Evolutionary conservation across 2,888 invertebrate genomes (phyloP).

Genomic region (Drosophila melanosoma): DNA sequence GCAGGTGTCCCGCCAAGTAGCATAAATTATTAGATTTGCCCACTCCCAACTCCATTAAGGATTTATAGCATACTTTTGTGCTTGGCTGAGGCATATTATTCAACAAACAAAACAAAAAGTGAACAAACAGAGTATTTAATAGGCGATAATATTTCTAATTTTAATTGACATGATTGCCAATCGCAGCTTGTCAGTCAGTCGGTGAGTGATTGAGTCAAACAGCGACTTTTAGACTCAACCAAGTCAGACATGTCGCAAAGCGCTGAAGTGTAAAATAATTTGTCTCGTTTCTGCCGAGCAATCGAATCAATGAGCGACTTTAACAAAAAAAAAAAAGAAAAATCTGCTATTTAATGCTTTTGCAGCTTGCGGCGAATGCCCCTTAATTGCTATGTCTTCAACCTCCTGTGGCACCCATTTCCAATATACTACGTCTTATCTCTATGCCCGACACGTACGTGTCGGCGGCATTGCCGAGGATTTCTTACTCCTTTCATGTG

Average conservation of each 20-base stretch:
- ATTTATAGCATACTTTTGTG: constrained; percentile 8
- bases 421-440: neutral
- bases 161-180: constrained; percentile 37
- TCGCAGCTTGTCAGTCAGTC: constrained; percentile 35
- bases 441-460: constrained; percentile 63
- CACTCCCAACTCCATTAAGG: neutral
- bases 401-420: constrained; percentile 4
- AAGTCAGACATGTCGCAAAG: constrained; percentile 71
- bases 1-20: neutral
- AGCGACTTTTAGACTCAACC: constrained; percentile 33
- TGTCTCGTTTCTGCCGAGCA: constrained; percentile 67
- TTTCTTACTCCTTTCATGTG: constrained; percentile 65
- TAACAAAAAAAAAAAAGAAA: constrained; percentile 18
- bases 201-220: constrained; percentile 26
- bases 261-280: constrained; percentile 72
- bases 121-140: constrained; percentile 6
- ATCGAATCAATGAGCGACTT: constrained; percentile 59
- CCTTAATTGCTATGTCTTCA: constrained; percentile 61
- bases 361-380: constrained; percentile 45
- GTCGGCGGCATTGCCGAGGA: constrained; percentile 32
- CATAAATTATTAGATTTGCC: neutral
- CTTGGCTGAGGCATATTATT: neutral
- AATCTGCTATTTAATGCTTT: constrained; percentile 43
- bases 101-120: too few relatives aligned
- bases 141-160: constrained; percentile 7